A percentile compares a stretch with the other conserved stretches of the same genome.
Evolutionary conservation across 2,888 invertebrate species (phyloP).

Genomic region (Atethmia centrago): DNA sequence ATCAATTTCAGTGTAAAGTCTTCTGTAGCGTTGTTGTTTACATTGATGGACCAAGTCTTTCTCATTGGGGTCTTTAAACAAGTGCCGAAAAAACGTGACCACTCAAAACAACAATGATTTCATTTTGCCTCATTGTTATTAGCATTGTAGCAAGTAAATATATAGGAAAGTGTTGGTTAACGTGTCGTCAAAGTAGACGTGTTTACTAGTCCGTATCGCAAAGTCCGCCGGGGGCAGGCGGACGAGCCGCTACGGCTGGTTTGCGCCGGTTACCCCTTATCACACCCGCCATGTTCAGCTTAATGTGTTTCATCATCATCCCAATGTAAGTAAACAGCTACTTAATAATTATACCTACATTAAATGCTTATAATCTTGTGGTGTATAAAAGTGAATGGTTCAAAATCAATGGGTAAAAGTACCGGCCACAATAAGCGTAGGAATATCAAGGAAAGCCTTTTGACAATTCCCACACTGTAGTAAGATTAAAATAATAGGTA

Average conservation of each 20-base stretch:
- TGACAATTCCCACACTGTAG: not conserved
- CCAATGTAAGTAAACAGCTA: conserved; percentile 51
- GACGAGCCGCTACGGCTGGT: conserved; percentile 71
- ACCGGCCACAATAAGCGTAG: not conserved
- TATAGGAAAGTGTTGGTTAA: conserved; percentile 43
- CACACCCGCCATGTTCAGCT: conserved; percentile 63
- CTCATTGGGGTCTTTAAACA: not conserved
- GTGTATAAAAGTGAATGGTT: conserved; percentile 4
- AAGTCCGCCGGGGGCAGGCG: conserved; percentile 77
- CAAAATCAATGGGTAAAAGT: not conserved
- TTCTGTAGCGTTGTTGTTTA: not conserved
- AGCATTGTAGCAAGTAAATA: conserved; percentile 17
- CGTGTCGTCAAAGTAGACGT: conserved; percentile 61
- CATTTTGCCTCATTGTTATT: conserved; percentile 4
- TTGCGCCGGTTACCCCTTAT: conserved; percentile 74
- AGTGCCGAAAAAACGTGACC: not conserved
- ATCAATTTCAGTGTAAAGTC: not conserved
- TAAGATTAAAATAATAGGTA: not conserved
- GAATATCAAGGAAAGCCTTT: not conserved
- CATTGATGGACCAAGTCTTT: not conserved
- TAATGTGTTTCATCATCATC: conserved; percentile 75
- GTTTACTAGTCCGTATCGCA: conserved; percentile 68
- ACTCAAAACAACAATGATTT: not conserved
- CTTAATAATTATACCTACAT: conserved; percentile 15
- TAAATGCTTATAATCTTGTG: not conserved